phyloP scores from a whole-genome alignment of 2,888 invertebrate species.

The Hemistola chrysoprasaria region DNA sequence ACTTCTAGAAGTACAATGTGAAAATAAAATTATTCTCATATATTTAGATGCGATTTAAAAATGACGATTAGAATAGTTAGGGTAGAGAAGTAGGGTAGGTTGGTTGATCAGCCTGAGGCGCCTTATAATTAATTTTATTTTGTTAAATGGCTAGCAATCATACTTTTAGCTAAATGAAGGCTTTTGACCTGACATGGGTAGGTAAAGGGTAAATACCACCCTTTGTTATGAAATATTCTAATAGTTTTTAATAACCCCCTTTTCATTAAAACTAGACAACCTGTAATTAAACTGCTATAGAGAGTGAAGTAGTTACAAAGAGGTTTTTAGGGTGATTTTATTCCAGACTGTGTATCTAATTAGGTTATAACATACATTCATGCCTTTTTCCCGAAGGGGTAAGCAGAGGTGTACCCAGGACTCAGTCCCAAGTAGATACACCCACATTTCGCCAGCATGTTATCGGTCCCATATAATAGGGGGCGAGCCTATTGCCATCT shows the following conservation, averaged over 20 bases:
- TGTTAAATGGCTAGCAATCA: conserved; percentile 58
- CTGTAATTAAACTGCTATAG: conserved; percentile 64
- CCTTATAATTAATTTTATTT: conserved; percentile 50
- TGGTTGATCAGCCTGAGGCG: conserved; percentile 20
- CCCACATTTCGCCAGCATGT: too few species aligned
- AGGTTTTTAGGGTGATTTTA: too few species aligned
- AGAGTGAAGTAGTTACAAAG: neutral
- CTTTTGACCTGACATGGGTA: conserved; percentile 51
- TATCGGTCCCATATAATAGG: too few species aligned
- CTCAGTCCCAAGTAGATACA: too few species aligned
- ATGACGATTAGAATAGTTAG: too few species aligned
- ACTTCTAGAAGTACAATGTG: conserved; percentile 26
- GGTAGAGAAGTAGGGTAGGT: too few species aligned
- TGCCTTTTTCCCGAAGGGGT: too few species aligned
- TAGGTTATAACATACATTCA: too few species aligned
- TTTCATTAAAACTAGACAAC: conserved; percentile 70
- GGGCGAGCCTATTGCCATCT: too few species aligned
- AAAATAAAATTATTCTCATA: conserved; percentile 1
- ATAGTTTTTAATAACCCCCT: conserved; percentile 74
- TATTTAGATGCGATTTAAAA: conserved; percentile 14
- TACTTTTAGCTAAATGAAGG: conserved; percentile 71
- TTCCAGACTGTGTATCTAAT: too few species aligned
- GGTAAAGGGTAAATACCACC: conserved; percentile 50
- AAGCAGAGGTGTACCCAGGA: too few species aligned
- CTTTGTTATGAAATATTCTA: conserved; percentile 65